A percentile compares a stretch with the other conserved stretches of the same genome.
Evolutionary conservation across 2,797 vertebrate genomes (phyloP).

Genomic region (Danio choprae): DNA sequence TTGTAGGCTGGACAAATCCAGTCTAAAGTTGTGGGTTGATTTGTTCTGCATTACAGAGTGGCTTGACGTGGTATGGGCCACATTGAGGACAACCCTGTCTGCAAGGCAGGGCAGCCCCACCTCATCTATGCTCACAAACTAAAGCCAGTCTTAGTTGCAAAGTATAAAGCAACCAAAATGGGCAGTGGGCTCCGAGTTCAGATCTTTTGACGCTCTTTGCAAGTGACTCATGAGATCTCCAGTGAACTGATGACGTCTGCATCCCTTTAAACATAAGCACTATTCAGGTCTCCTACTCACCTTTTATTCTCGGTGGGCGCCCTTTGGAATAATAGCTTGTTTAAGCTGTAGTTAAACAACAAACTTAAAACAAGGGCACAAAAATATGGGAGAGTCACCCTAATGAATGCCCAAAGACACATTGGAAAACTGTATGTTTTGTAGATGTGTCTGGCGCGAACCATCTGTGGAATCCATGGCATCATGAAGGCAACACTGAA

Average conservation of each 20-base stretch:
- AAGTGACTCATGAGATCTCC: conserved; percentile 32
- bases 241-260: conserved; percentile 26
- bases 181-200: not conserved
- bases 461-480: conserved; percentile 59
- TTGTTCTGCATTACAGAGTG: conserved; percentile 73
- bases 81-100: conserved; percentile 53
- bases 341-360: conserved; percentile 45
- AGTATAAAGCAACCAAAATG: not conserved
- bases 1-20: conserved; percentile 61
- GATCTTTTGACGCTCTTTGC: conserved; percentile 16
- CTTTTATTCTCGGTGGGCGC: conserved; percentile 39
- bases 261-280: conserved; percentile 23
- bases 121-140: conserved; percentile 1
- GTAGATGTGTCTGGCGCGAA: conserved; percentile 55
- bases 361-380: conserved; percentile 44
- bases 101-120: conserved; percentile 13
- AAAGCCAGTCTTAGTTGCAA: not conserved
- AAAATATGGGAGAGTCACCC: conserved; percentile 41
- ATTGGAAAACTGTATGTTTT: conserved; percentile 61
- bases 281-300: conserved; percentile 13
- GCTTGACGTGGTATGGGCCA: conserved; percentile 62
- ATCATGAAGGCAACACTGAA: conserved; percentile 55
- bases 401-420: conserved; percentile 60
- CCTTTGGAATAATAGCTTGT: conserved; percentile 38
- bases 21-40: conserved; percentile 66